These are phyloP conservation scores for Tipula vernalis DNA, from an alignment of 2,888 invertebrate species.

Conservation along the genomic window DNA sequence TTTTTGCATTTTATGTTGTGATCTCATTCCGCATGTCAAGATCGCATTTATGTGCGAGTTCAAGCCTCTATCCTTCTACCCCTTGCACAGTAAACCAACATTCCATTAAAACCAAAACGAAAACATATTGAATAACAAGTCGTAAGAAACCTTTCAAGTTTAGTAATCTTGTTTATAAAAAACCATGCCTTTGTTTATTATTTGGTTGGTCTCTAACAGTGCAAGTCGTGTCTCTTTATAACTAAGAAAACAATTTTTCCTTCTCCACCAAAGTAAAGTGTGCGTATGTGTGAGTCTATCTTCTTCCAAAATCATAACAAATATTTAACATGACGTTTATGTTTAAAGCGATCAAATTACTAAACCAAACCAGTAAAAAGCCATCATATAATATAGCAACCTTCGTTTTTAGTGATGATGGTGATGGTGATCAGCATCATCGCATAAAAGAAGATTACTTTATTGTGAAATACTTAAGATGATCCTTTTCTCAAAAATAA, in stretches of 20 bases:
- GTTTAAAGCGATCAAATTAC: neutral
- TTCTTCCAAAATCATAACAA: neutral
- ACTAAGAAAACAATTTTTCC: neutral
- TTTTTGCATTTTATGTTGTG: neutral
- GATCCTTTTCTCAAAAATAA: neutral
- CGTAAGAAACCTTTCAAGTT: neutral
- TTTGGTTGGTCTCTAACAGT: conserved; percentile 4
- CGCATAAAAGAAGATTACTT: neutral
- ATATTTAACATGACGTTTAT: neutral
- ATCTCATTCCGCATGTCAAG: neutral
- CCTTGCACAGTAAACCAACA: neutral
- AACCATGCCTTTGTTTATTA: neutral
- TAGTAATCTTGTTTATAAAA: neutral
- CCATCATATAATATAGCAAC: neutral
- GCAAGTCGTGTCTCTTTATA: neutral
- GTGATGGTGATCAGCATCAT: neutral
- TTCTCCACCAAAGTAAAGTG: neutral
- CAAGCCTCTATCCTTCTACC: neutral
- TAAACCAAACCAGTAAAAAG: neutral
- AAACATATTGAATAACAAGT: neutral
- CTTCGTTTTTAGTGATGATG: neutral
- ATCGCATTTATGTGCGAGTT: neutral
- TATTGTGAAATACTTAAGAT: neutral
- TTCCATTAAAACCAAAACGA: neutral
- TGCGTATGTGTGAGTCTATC: neutral